Percentiles rank a stretch among this genome's conserved stretches.
phyloP scores from a whole-genome alignment of 1,140 invertebrate genomes.

The Sarcophaga bullata region DNA sequence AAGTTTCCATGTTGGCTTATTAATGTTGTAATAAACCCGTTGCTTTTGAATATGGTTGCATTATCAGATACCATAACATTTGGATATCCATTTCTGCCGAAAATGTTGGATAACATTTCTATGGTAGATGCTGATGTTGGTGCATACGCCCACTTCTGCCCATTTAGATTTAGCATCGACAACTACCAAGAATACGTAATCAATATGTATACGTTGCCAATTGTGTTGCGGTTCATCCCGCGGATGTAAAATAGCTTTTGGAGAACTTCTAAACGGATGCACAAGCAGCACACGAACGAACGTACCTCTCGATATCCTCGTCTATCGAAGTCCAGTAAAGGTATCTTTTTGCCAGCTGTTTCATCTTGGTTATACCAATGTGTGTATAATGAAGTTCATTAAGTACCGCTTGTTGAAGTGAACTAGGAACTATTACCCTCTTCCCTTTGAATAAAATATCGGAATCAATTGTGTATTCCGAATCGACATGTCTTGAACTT shows the following conservation, averaged over 20 bases:
- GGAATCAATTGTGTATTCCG: neutral
- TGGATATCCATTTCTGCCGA: conserved; percentile 45
- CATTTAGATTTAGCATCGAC: conserved; percentile 2
- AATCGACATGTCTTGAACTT: neutral
- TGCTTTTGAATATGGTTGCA: conserved; percentile 47
- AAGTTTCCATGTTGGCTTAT: no score
- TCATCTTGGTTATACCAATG: conserved; percentile 67
- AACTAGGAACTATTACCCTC: conserved; percentile 43
- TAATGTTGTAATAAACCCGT: conserved; percentile 37
- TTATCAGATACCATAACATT: conserved; percentile 45
- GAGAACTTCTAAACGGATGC: neutral
- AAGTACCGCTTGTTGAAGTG: conserved; percentile 50
- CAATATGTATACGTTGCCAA: conserved; percentile 36
- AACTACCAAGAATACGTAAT: conserved; percentile 18
- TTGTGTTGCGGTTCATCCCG: conserved; percentile 18
- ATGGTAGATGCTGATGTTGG: conserved; percentile 40
- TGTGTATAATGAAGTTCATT: conserved; percentile 65
- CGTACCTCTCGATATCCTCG: conserved; percentile 60
- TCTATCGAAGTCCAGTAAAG: conserved; percentile 67
- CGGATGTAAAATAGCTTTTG: conserved; percentile 42
- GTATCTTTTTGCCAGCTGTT: conserved; percentile 65
- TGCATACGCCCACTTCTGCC: neutral
- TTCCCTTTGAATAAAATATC: conserved; percentile 34
- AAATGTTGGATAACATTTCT: conserved; percentile 37
- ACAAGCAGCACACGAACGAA: neutral